phyloP scores from a whole-genome alignment of 2,888 invertebrate genomes.

The Odontothrips loti region DNA sequence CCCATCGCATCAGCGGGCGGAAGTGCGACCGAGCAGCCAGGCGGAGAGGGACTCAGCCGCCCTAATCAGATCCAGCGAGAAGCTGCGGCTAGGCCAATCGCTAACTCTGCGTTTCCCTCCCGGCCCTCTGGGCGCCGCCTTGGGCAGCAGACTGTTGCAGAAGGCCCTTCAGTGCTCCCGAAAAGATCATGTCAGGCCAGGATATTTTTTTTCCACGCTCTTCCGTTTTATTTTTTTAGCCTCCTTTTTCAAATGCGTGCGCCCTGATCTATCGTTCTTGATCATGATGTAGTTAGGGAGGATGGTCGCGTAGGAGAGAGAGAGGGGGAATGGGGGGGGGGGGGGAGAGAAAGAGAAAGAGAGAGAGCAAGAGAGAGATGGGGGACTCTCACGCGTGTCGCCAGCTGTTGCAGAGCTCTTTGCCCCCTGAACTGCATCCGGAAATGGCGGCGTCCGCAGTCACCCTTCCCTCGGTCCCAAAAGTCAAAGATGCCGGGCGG shows the following conservation, averaged over 20 bases:
- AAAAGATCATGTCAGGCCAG: no score
- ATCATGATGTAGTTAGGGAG: neutral
- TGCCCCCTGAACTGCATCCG: no score
- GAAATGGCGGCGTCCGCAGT: no score
- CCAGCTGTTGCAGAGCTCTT: no score
- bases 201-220: neutral
- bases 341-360: neutral
- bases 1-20: no score
- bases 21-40: no score
- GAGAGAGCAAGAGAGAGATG: neutral
- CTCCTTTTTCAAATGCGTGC: neutral
- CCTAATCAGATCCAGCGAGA: neutral
- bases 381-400: neutral
- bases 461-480: no score
- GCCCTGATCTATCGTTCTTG: neutral
- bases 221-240: neutral
- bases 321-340: neutral
- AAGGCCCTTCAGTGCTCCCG: no score
- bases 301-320: neutral
- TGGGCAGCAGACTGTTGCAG: neutral
- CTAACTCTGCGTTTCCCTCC: neutral
- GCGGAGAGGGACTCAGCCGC: no score
- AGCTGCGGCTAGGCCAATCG: neutral
- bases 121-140: neutral
- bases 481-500: no score